Percentiles rank a stretch among this genome's conserved stretches.
These are phyloP conservation scores for Metopolophium dirhodum DNA, from an alignment of 1,140 invertebrate genomes.

Conservation along the genomic window DNA sequence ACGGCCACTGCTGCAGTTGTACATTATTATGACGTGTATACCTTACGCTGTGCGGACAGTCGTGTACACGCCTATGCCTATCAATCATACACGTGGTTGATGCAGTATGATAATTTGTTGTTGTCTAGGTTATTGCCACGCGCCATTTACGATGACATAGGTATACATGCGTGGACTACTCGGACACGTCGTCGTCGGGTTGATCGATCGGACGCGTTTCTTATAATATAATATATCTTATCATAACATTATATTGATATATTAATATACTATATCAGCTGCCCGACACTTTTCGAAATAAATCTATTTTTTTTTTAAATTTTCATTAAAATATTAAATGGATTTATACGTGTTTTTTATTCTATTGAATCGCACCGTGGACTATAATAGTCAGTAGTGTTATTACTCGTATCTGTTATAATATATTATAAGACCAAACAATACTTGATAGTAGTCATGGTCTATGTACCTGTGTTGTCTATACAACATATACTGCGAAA, in stretches of 20 bases:
- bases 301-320: neutral
- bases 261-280: neutral
- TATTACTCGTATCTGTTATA: neutral
- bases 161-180: neutral
- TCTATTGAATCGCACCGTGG: neutral
- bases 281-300: neutral
- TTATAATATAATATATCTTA: no score
- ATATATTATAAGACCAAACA: neutral
- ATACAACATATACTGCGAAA: no score
- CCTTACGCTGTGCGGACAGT: no score
- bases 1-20: neutral
- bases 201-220: neutral
- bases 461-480: no score
- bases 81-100: neutral
- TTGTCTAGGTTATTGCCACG: constrained; percentile 9
- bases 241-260: neutral
- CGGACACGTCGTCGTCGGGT: neutral
- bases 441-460: neutral
- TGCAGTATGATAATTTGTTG: neutral
- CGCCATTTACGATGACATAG: neutral
- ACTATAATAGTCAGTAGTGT: neutral
- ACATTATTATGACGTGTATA: no score
- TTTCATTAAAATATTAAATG: neutral
- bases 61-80: neutral
- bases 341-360: neutral